Base-by-base conservation (phyloP, 2,113 vertebrate genomes). In the Anguilla japonica region DNA sequence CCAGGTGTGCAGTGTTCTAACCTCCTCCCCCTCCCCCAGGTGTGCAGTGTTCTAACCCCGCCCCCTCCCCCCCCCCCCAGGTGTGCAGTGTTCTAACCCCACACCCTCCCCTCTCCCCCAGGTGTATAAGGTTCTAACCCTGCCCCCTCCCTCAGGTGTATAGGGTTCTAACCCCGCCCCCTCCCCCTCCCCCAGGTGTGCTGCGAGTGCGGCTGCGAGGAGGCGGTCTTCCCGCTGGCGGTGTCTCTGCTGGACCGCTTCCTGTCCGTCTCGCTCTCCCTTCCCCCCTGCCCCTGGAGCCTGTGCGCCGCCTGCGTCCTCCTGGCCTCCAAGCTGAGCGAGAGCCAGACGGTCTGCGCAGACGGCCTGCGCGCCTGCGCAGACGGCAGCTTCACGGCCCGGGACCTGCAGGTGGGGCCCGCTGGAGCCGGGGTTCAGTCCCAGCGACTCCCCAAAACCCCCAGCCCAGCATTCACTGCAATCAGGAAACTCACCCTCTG, bases 171-270 rank as follows among this genome's bases (percentile, higher is more conserved):
- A 39, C 7, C 22, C 41, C 34, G 50, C 87, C 39, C 7, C 5
- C 20, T 43, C 1, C 81, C 85, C 9, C 75, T 63, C 56, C 83
- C 0, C 56, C 83, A 97, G 96, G 96, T 96, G 41, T 96, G 96
- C 85, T 95, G 94, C 81, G 95, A 95, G 14, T 93, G 93, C 39
- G 89, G 92, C 56, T 96, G 95, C 50, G 94, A 94, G 8, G 95
- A 96, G 84, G 85, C 93, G 0, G 95, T 96, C 53, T 96, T 96
- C 87, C 95, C 96, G 0, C 89, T 95, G 85, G 91, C 94, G 3
- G 94, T 96, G 50, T 96, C 95, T 7, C 93, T 96, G 82, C 84
- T 97, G 92, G 96, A 97, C 87, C 87, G 95, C 16, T 96, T 93
- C 87, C 89, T 97, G 87, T 94, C 95, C 0, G 86, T 88, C 22